Evolutionary conservation across 2,797 vertebrate species (phyloP), one percentile per base, ranked within the genome.

Genomic region (Acomys russatus): DNA sequence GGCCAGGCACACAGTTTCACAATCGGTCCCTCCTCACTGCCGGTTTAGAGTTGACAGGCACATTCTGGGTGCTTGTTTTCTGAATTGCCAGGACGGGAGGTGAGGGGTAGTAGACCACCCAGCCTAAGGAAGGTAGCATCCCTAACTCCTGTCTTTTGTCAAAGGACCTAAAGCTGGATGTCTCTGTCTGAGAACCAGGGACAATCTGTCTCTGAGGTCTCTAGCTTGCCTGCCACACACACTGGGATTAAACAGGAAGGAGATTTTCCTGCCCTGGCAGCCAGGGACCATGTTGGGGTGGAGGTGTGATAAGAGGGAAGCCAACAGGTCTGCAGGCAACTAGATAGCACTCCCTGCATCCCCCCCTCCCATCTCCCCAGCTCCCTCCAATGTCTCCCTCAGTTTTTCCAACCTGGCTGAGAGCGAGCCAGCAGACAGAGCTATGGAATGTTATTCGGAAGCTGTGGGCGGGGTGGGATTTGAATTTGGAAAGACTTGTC

Each of bases 401-500:
- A 95, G 71, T 79, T 95, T 96, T 97, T 97, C 96, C 98, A 98
- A 95, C 78, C 92, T 95, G 91, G 96, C 85, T 5, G 38, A 51
- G 35, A 56, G 30, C 25, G 44, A 51, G 51, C 6, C 2, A 56
- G 38, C 85, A 74, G 93, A 94, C 92, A 92, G 30, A 68, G 71
- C 71, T 68, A 44, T 4, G 1, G 96, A 96, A 93, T 97, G 96
- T 96, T 96, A 78, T 56, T 92, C 64, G 4, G 94, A 85, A 94
- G 80, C 92, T 90, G 30, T n/a, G 71, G 70, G 84, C 54, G 35
- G 97, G 96, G 96, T 20, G 28, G 89, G 87, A 10, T 2, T 74
- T 80, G 82, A 92, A 91, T 93, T 87, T 87, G 97, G 97, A 98
- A 98, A 97, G 94, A 96, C 84, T 97, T 92, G 97, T 97, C 97